Conservation (phyloP, 2,797 vertebrate genomes). For the Sitta carolinensis region DNA sequence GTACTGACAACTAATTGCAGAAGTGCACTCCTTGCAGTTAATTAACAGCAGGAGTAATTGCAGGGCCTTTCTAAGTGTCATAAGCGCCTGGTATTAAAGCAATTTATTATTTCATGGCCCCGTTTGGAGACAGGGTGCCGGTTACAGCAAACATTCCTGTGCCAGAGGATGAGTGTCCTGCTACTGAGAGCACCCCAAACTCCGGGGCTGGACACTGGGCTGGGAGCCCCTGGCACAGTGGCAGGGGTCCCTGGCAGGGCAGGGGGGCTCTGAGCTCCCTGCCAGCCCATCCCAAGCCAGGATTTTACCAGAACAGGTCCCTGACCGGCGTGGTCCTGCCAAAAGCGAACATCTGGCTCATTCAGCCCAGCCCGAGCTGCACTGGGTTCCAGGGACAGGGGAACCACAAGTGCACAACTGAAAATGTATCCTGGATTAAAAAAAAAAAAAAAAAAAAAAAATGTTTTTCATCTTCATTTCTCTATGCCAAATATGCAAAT, state of each 20-base stretch:
- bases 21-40: not conserved
- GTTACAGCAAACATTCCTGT: not conserved
- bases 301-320: not conserved
- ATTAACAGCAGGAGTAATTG: not conserved
- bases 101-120: not conserved
- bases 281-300: not conserved
- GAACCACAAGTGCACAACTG: not conserved
- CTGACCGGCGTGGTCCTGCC: not conserved
- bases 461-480: not conserved
- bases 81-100: not conserved
- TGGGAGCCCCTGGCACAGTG: not conserved
- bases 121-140: not conserved
- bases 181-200: not conserved
- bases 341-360: not conserved
- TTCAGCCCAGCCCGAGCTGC: not conserved
- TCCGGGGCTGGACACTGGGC: not conserved
- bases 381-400: not conserved
- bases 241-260: not conserved
- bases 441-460: rapidly evolving
- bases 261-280: not conserved
- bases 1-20: not conserved
- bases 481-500: not conserved
- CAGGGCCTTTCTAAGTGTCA: not conserved
- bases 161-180: not conserved
- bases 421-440: rapidly evolving